A percentile compares a stretch with the other conserved stretches of the same genome.
These are phyloP conservation scores for Dendrocopos noguchii DNA, from an alignment of 2,113 vertebrate genomes.

Conservation along the genomic window DNA sequence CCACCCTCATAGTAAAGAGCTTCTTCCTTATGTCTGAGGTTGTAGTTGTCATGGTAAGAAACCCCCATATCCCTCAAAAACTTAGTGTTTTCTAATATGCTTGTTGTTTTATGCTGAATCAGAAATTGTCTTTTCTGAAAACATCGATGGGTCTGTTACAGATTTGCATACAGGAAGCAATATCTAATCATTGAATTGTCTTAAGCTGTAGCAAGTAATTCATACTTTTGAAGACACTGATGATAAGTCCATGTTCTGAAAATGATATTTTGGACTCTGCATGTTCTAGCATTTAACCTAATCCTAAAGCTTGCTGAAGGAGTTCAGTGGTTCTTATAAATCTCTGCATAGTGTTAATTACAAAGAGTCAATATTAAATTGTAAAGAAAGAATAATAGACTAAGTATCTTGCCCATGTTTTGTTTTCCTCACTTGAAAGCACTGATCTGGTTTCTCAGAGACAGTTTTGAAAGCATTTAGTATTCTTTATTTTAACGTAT, in stretches of 20 bases:
- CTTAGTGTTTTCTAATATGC: background rate
- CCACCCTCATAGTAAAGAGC: too few species aligned
- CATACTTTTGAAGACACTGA: background rate
- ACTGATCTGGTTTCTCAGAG: background rate
- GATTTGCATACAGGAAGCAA: background rate
- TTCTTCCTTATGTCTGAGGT: too few species aligned
- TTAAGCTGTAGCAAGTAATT: background rate
- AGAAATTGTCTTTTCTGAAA: background rate
- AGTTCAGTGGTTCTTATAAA: background rate
- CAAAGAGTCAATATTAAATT: background rate
- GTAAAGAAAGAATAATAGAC: background rate
- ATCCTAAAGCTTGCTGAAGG: background rate
- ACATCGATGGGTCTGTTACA: background rate
- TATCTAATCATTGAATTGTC: background rate
- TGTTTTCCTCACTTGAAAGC: background rate
- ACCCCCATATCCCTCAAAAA: background rate
- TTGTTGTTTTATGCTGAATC: background rate
- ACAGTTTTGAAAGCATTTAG: background rate
- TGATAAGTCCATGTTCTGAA: background rate
- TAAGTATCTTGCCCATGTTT: background rate
- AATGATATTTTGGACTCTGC: background rate
- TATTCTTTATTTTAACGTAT: background rate
- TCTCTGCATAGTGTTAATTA: background rate
- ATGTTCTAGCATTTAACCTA: background rate
- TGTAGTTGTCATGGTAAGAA: background rate